A percentile compares a stretch with the other conserved stretches of the same genome.
phyloP scores from a whole-genome alignment of 2,797 vertebrate species.

The Nannoperca australis region DNA sequence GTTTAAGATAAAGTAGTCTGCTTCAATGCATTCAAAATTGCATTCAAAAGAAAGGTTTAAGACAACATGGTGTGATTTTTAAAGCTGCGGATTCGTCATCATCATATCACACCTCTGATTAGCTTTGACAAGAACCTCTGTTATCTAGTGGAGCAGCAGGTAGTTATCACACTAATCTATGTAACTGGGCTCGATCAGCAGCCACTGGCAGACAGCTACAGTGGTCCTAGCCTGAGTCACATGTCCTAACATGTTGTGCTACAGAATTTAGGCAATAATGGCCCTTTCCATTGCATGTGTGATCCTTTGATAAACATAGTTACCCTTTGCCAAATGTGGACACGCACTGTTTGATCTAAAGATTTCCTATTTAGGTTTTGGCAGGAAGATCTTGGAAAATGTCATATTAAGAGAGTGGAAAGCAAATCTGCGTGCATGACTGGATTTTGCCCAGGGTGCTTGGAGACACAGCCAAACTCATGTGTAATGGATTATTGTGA shows the following conservation, averaged over 20 bases:
- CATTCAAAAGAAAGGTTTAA: background rate
- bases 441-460: conserved; percentile 27
- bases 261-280: conserved; percentile 13
- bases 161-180: background rate
- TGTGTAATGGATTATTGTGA: conserved; percentile 48
- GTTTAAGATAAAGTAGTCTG: background rate
- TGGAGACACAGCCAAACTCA: conserved; percentile 22
- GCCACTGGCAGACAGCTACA: conserved; percentile 5
- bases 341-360: conserved; percentile 37
- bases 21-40: background rate
- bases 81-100: background rate
- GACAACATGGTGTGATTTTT: background rate
- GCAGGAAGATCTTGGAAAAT: conserved; percentile 34
- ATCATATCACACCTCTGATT: conserved; percentile 1
- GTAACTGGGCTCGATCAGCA: conserved; percentile 18
- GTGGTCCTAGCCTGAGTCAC: background rate
- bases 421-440: conserved; percentile 38
- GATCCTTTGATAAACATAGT: conserved; percentile 5
- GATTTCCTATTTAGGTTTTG: conserved; percentile 48
- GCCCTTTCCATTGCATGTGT: conserved; percentile 27
- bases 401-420: conserved; percentile 32
- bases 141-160: background rate
- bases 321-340: conserved; percentile 16
- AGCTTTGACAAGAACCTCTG: background rate
- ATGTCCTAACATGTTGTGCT: conserved; percentile 26